A percentile compares a stretch with the other conserved stretches of the same genome.
Conservation (phyloP, 2,113 vertebrate genomes). For the Casuarius casuarius region DNA sequence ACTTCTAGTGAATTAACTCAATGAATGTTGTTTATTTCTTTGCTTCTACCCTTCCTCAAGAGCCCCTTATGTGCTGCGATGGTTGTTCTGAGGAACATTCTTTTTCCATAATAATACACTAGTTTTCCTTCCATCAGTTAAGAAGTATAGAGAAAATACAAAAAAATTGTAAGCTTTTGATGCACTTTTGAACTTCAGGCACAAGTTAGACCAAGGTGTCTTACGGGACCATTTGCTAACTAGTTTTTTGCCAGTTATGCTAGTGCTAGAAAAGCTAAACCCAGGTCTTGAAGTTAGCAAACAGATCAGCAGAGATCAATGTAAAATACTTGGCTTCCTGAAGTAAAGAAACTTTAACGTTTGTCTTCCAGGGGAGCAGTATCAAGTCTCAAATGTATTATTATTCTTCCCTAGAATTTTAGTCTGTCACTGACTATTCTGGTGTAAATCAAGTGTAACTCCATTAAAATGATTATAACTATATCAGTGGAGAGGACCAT, state of each 20-base stretch:
- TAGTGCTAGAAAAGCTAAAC: slow-evolving; percentile 40
- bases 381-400: not conserved
- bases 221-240: not conserved
- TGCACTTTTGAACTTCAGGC: slow-evolving; percentile 10
- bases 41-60: slow-evolving; percentile 46
- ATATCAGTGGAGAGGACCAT: not conserved
- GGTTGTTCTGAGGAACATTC: slow-evolving; percentile 48
- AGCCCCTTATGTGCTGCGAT: slow-evolving; percentile 37
- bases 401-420: not conserved
- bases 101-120: slow-evolving; percentile 38
- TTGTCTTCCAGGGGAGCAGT: not conserved
- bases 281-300: not conserved
- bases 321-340: slow-evolving; percentile 1
- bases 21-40: slow-evolving; percentile 63
- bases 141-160: slow-evolving; percentile 22
- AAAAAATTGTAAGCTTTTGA: not conserved
- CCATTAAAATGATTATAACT: not conserved
- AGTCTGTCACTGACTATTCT: not conserved
- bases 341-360: not conserved
- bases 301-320: not conserved
- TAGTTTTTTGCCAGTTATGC: slow-evolving; percentile 10
- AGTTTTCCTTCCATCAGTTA: slow-evolving; percentile 32
- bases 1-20: slow-evolving; percentile 49
- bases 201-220: not conserved
- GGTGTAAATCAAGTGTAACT: slow-evolving; percentile 18